Base-by-base conservation (phyloP, 2,797 vertebrate species). In the Sebastes steindachneri region DNA sequence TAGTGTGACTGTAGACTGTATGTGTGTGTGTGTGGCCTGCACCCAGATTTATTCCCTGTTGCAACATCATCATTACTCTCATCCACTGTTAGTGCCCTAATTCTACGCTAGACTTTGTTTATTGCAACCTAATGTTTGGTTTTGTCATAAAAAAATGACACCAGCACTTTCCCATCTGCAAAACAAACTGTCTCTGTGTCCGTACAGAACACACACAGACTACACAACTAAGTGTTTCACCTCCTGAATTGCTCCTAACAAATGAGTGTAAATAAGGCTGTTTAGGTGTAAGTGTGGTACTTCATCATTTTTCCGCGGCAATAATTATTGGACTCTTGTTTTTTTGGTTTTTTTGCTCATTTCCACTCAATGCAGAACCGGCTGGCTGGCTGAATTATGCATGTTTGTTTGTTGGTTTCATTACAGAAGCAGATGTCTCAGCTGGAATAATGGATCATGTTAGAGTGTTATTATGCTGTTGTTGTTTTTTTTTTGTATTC, bases 331-430 rank as follows among this genome's bases (percentile, higher is more conserved):
- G 67, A 79, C 66, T 79, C 53, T 10, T 10, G 23, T 68, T 76
- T 66, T 35, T 41, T 41, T 15, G 2, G 0, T 15, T 14, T 41
- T 64, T 59, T 68, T 55, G 23, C 83, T 73, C 73, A 57, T 91
- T 89, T 77, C 78, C 68, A 75, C 75, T 90, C 88, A 73, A 58
- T 75, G 69, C 80, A 37, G 82, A 80, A 82, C 7, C 15, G 76
- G 67, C 71, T 77, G 83, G 75, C 84, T 89, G 85, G 35, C 63
- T 92, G 88, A 94, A 93, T 95, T 90, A 93, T 93, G 86, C 80
- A 91, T 93, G 86, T 91, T 93, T 93, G 88, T 91, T 93, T 89
- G 88, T 73, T 88, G 86, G 73, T 91, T 93, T 91, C 84, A 90
- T 92, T 90, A 90, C 78, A 80, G 70, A 89, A 91, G 88, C 86